A percentile compares a stretch with the other conserved stretches of the same genome.
Conservation (phyloP, 2,797 vertebrate genomes). For the Poecilia wingei region DNA sequence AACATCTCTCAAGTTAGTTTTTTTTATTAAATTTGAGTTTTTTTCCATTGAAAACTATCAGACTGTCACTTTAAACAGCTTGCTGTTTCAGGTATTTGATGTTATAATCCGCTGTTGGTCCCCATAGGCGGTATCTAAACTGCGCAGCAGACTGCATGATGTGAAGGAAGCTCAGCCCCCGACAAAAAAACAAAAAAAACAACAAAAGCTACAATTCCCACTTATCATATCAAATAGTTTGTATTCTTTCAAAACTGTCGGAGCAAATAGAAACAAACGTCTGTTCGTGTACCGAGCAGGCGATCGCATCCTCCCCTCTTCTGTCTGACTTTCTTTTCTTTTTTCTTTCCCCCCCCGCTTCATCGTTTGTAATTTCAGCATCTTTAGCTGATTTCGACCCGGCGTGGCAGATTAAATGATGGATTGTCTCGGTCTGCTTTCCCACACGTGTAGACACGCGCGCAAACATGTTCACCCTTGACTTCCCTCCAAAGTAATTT, state of each 20-base stretch:
- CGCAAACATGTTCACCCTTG: conserved; percentile 54
- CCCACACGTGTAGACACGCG: conserved; percentile 25
- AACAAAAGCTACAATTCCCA: conserved; percentile 36
- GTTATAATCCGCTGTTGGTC: conserved; percentile 22
- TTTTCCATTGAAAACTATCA: conserved; percentile 17
- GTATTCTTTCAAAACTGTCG: conserved; percentile 25
- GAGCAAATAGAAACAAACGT: conserved; percentile 51
- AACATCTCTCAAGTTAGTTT: not conserved
- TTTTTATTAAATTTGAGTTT: conserved; percentile 29
- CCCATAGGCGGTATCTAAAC: conserved; percentile 29
- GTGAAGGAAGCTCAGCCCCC: conserved; percentile 15
- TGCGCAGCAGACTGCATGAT: conserved; percentile 12
- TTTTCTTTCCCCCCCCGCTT: conserved; percentile 9
- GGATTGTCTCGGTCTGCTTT: conserved; percentile 13
- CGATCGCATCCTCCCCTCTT: conserved; percentile 20
- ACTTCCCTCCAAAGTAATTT: conserved; percentile 75
- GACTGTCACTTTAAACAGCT: conserved; percentile 29
- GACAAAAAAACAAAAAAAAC: conserved; percentile 18
- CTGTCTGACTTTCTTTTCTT: conserved; percentile 22
- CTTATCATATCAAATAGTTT: conserved; percentile 33
- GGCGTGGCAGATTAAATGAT: conserved; percentile 25
- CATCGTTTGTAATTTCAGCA: conserved; percentile 33
- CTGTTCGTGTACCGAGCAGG: conserved; percentile 27
- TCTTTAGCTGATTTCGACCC: conserved; percentile 11
- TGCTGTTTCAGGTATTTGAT: conserved; percentile 41